A percentile compares a stretch with the other conserved stretches of the same genome.
These are phyloP conservation scores for Neosilurus mollespiculum DNA, from an alignment of 2,797 vertebrate species.

Conservation along the genomic window DNA sequence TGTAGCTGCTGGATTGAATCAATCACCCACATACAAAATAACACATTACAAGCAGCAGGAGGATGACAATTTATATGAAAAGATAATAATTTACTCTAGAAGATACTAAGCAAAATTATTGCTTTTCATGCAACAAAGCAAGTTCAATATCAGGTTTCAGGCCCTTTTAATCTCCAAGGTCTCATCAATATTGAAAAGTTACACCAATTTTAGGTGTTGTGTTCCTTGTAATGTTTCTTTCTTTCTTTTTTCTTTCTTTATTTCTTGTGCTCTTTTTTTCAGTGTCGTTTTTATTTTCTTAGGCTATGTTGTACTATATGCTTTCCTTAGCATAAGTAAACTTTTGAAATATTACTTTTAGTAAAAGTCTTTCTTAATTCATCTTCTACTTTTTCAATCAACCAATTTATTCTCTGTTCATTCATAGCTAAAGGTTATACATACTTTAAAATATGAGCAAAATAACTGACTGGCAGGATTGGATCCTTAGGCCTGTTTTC, in stretches of 20 bases:
- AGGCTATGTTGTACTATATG: background rate
- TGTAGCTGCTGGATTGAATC: background rate
- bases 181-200: conserved; percentile 1
- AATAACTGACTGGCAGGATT: background rate
- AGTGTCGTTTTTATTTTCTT: background rate
- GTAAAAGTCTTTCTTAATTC: background rate
- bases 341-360: background rate
- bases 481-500: background rate
- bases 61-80: background rate
- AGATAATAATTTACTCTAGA: background rate
- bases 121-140: conserved; percentile 16
- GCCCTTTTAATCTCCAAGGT: background rate
- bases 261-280: background rate
- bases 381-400: too few species aligned
- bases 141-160: background rate
- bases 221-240: background rate
- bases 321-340: background rate
- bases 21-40: background rate
- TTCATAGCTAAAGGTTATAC: background rate
- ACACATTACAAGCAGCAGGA: background rate
- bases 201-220: conserved; percentile 6
- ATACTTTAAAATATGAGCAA: background rate
- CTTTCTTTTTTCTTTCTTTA: background rate
- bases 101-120: conserved; percentile 5
- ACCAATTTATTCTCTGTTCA: background rate